Evolutionary conservation across 1,140 invertebrate genomes (phyloP).

Genomic region (Saxidomus purpurata): DNA sequence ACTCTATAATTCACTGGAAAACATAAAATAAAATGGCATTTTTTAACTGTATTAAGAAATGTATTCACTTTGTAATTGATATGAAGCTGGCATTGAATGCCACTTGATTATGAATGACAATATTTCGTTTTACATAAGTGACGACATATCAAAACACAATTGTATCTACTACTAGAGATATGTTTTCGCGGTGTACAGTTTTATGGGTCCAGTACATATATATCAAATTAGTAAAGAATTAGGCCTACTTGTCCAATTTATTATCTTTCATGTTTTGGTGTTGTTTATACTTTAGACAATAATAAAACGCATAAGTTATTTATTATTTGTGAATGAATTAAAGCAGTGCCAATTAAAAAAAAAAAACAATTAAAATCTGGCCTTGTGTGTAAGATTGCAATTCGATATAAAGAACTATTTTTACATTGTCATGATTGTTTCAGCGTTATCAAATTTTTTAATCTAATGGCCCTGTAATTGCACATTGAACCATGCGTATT

Average conservation of each 20-base stretch:
- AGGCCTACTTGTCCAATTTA: not conserved
- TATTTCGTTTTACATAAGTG: no score
- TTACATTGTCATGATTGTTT: not conserved
- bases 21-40: no score
- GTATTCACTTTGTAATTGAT: no score
- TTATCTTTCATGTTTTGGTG: not conserved
- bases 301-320: not conserved
- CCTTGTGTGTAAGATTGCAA: not conserved
- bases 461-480: slow-evolving; percentile 1
- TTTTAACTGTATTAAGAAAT: no score
- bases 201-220: no score
- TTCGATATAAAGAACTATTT: not conserved
- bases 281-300: not conserved
- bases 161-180: no score
- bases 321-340: not conserved
- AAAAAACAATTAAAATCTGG: not conserved
- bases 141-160: no score
- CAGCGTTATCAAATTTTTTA: not conserved
- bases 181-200: no score
- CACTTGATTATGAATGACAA: no score
- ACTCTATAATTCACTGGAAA: no score
- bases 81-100: no score
- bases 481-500: not conserved
- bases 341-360: not conserved
- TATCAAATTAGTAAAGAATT: not conserved